A percentile compares a stretch with the other conserved stretches of the same genome.
phyloP scores from a whole-genome alignment of 2,888 invertebrate species.

The Zygogramma bicolorata region DNA sequence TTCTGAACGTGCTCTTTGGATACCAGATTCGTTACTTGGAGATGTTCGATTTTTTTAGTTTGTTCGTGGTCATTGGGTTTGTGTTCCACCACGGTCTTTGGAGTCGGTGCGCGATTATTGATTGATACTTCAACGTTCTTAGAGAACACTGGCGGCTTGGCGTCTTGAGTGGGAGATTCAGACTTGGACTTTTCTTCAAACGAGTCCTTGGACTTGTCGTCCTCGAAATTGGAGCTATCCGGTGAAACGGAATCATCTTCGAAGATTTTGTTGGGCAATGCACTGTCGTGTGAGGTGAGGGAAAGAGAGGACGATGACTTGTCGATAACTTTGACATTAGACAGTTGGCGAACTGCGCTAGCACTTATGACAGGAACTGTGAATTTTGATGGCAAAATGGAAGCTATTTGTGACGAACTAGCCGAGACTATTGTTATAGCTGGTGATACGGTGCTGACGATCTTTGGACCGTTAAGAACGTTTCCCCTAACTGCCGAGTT shows the following conservation, averaged over 20 bases:
- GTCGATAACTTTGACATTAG: constrained; percentile 67
- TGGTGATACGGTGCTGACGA: constrained; percentile 59
- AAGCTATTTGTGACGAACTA: constrained; percentile 63
- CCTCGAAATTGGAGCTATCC: constrained; percentile 67
- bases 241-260: constrained; percentile 77
- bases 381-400: constrained; percentile 62
- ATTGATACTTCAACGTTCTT: constrained; percentile 30
- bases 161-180: constrained; percentile 49
- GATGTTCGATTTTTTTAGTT: constrained; percentile 49
- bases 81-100: constrained; percentile 20
- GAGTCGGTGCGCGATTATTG: constrained; percentile 14
- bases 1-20: constrained; percentile 63
- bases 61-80: constrained; percentile 32
- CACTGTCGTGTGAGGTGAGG: constrained; percentile 72
- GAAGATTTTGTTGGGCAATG: constrained; percentile 76
- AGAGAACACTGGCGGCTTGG: constrained; percentile 46
- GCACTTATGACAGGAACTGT: constrained; percentile 65
- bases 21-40: constrained; percentile 61
- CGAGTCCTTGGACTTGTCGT: constrained; percentile 62
- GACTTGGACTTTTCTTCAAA: constrained; percentile 57
- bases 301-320: constrained; percentile 66
- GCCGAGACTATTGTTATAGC: constrained; percentile 64
- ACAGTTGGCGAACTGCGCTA: constrained; percentile 64
- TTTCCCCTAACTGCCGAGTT: constrained; percentile 56
- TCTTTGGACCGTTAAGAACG: constrained; percentile 60